Base-by-base conservation (phyloP, 1,140 invertebrate species). In the Platyscapa corneri region DNA sequence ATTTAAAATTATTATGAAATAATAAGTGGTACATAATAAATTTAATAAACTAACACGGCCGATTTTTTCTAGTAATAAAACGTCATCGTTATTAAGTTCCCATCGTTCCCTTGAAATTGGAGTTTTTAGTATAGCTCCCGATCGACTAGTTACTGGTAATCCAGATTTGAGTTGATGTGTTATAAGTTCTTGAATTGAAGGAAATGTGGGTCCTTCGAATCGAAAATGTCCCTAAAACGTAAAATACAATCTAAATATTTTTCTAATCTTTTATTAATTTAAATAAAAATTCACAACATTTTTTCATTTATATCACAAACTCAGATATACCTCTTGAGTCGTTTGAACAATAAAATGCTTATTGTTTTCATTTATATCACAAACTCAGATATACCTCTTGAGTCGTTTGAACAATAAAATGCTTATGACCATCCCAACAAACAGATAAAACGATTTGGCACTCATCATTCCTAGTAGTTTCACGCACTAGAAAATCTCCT, bases 271-370 rank as follows among this genome's bases (percentile, higher is more conserved):
- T 37, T 32, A 0, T 67, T 32, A 67, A 34, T 27, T 60, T 23
- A 1, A 60, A 14, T 60, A 27, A 60, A 27, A 27, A 60, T 27
- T 56, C 3, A 56, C 8, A 16, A 56, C 3, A 56, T 56, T 16
- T 56, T 56, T 56, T 14, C 18, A 56, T 56, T 16, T 20, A 53
- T 79, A 42, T 14, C 34, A 83, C 64, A 18, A 10, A 53, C 30
- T 85, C n/a, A n/a, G n/a, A n/a, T n/a, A 91, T 94, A 97, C 96
- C 93, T 98, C 97, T 23, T 95, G 94, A 20, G 98, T 98, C 34
- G 97, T 98, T 94, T 99, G 98, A 80, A 99, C 98, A 88, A 99
- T 99, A 91, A 99, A 99, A 94, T 99, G 98, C 92, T 98, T 98
- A 89, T 98, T n/a, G n/a, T n/a, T n/a, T n/a, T n/a, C n/a, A n/a